Conservation (phyloP, 2,113 vertebrate genomes). For the Myotis yumanensis region DNA sequence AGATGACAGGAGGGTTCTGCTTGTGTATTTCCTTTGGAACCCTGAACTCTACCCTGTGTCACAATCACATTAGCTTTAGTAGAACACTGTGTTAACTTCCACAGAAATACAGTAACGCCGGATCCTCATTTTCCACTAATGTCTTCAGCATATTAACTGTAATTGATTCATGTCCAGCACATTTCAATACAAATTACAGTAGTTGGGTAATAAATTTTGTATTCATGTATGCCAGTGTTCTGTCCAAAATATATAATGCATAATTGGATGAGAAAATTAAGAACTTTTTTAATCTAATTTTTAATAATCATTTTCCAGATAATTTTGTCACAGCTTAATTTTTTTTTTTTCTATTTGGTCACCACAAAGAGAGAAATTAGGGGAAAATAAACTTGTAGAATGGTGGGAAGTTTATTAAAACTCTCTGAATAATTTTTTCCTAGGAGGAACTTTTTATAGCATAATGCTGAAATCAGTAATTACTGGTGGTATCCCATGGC, state of each 20-base stretch:
- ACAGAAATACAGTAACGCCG: not conserved
- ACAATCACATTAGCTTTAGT: not conserved
- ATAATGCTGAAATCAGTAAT: not conserved
- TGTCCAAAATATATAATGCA: not conserved
- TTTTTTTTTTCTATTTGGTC: not conserved
- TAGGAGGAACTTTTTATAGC: slow-evolving; percentile 6
- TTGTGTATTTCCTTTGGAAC: not conserved
- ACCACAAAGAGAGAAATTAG: not conserved
- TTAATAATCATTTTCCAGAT: not conserved
- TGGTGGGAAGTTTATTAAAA: slow-evolving; percentile 37
- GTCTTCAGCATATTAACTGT: not conserved
- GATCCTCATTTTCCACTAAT: not conserved
- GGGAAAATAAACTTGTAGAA: not conserved
- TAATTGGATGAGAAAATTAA: not conserved
- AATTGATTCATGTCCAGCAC: not conserved
- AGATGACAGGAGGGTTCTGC: not conserved
- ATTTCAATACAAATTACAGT: not conserved
- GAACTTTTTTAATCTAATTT: not conserved
- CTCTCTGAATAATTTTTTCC: slow-evolving; percentile 22
- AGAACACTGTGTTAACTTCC: not conserved
- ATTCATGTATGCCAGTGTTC: not conserved
- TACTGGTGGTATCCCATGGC: not conserved
- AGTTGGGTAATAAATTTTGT: slow-evolving; percentile 31
- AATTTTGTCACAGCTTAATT: not conserved
- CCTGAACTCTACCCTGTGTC: not conserved